A percentile compares a stretch with the other conserved stretches of the same genome.
These are phyloP conservation scores for Macroramphosus scolopax DNA, from an alignment of 2,797 vertebrate genomes.

Conservation along the genomic window DNA sequence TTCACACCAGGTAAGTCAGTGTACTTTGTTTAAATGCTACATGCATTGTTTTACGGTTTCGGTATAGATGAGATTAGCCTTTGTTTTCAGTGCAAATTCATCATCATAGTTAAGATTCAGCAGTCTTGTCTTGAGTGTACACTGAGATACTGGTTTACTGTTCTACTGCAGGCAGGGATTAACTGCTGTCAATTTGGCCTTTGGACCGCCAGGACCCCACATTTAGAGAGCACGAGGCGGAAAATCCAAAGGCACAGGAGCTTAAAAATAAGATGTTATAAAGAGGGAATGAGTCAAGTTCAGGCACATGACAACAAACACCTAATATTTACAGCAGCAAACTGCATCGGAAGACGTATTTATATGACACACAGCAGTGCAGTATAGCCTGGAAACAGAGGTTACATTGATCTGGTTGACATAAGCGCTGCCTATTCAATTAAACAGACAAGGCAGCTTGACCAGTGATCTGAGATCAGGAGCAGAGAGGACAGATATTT, in stretches of 20 bases:
- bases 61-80: constrained; percentile 34
- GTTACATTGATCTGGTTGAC: no score
- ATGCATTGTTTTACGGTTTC: constrained; percentile 5
- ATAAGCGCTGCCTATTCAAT: neutral
- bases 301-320: no score
- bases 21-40: constrained; percentile 1
- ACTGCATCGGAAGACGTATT: no score
- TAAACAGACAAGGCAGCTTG: constrained; percentile 10
- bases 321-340: no score
- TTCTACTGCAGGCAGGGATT: constrained; percentile 32
- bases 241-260: neutral
- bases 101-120: constrained; percentile 24
- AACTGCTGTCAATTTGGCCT: constrained; percentile 38
- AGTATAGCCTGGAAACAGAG: no score
- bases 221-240: constrained; percentile 12
- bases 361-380: no score
- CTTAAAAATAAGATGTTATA: constrained; percentile 10
- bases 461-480: constrained; percentile 21
- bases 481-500: constrained; percentile 27
- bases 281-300: no score
- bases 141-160: constrained; percentile 19
- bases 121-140: constrained; percentile 2
- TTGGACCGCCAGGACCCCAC: constrained; percentile 14
- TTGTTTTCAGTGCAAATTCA: constrained; percentile 17
- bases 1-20: neutral